Evolutionary conservation across 2,888 invertebrate genomes (phyloP).

Genomic region (Orgyia antiqua): DNA sequence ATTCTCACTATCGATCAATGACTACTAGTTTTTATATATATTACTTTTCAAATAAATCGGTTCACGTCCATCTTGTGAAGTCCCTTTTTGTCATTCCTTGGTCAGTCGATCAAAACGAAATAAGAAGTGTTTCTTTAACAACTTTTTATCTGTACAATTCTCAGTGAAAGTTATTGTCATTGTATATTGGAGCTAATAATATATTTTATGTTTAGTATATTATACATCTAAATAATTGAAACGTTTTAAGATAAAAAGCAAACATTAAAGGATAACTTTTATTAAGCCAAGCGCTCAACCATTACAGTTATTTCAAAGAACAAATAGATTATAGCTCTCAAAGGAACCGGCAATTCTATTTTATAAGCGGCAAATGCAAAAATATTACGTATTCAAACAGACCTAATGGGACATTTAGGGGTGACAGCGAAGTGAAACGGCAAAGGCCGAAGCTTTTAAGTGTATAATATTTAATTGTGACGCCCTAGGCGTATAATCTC

Average conservation of each 20-base stretch:
- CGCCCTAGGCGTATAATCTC: constrained; percentile 79
- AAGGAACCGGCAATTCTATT: constrained; percentile 76
- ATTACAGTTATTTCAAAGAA: constrained; percentile 75
- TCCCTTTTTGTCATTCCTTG: constrained; percentile 52
- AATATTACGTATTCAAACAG: constrained; percentile 79
- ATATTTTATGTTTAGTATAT: constrained; percentile 12
- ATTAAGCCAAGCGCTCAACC: constrained; percentile 67
- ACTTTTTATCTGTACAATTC: constrained; percentile 38
- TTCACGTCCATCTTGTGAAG: constrained; percentile 40
- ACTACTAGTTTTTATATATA: constrained; percentile 31
- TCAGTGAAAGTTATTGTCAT: constrained; percentile 45
- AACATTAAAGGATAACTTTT: constrained; percentile 59
- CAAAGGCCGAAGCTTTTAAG: constrained; percentile 79
- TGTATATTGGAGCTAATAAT: constrained; percentile 30
- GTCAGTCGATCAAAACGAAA: constrained; percentile 48
- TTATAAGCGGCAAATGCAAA: constrained; percentile 76
- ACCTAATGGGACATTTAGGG: constrained; percentile 79
- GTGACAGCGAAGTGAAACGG: constrained; percentile 77
- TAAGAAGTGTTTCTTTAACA: constrained; percentile 38
- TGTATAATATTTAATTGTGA: constrained; percentile 79
- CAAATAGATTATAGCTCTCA: constrained; percentile 77
- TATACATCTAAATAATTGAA: too few species aligned
- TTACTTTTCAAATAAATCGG: constrained; percentile 43
- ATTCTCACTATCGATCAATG: constrained; percentile 27
- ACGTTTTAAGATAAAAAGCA: constrained; percentile 16